Evolutionary conservation across 1,140 invertebrate species (phyloP).

Genomic region (Latrodectus geometricus): DNA sequence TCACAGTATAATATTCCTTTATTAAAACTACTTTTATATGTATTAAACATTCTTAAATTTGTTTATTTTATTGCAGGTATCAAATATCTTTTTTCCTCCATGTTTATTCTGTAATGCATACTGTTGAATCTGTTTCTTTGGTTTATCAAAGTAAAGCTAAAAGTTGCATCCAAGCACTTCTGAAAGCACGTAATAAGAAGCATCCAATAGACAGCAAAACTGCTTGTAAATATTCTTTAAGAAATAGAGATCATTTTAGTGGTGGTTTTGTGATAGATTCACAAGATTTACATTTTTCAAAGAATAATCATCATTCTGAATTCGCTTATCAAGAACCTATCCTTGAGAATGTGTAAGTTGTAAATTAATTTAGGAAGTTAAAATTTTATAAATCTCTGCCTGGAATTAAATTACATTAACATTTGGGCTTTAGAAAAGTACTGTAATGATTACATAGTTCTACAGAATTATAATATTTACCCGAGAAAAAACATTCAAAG

Average conservation of each 20-base stretch:
- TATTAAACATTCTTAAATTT: too few relatives aligned
- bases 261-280: not conserved
- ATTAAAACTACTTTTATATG: too few relatives aligned
- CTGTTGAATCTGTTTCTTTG: slow-evolving; percentile 16
- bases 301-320: not conserved
- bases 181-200: slow-evolving; percentile 25
- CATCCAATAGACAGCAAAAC: not conserved
- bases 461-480: too few relatives aligned
- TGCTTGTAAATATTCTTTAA: not conserved
- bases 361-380: too few relatives aligned
- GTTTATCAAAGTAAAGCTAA: slow-evolving; percentile 22
- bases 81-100: not conserved
- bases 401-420: too few relatives aligned
- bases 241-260: not conserved
- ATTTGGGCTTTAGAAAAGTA: too few relatives aligned
- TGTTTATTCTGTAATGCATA: slow-evolving; percentile 42
- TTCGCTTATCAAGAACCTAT: not conserved
- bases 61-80: not conserved
- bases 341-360: not conserved
- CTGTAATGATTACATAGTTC: too few relatives aligned
- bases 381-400: too few relatives aligned
- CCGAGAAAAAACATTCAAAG: too few relatives aligned
- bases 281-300: not conserved
- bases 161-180: slow-evolving; percentile 37
- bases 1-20: too few relatives aligned